Evolutionary conservation across 2,888 invertebrate species (phyloP).

Genomic region (Onthophagus sagittarius): DNA sequence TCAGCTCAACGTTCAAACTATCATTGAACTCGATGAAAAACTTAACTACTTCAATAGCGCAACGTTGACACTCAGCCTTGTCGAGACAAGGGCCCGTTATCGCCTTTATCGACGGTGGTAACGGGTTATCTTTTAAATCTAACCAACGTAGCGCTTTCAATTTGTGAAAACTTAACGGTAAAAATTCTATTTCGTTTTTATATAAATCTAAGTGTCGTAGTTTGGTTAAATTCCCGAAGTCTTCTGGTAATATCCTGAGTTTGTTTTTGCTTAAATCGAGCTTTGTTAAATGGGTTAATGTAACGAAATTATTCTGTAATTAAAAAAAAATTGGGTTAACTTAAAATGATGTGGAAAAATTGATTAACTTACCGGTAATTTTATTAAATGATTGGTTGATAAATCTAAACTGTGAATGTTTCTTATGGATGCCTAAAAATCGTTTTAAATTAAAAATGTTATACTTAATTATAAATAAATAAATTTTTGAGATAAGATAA

Average conservation of each 20-base stretch:
- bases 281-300: slow-evolving; percentile 61
- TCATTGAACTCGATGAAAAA: slow-evolving; percentile 50
- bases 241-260: slow-evolving; percentile 65
- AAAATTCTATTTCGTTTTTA: slow-evolving; percentile 60
- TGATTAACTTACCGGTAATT: slow-evolving; percentile 59
- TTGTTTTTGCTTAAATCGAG: slow-evolving; percentile 76
- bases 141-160: slow-evolving; percentile 68
- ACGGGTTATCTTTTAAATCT: slow-evolving; percentile 76
- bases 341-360: background rate
- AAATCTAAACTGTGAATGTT: slow-evolving; percentile 66
- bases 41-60: slow-evolving; percentile 64
- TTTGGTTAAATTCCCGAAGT: slow-evolving; percentile 67
- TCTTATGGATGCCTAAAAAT: slow-evolving; percentile 59
- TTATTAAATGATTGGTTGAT: slow-evolving; percentile 63
- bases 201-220: slow-evolving; percentile 72
- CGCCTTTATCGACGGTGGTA: slow-evolving; percentile 61
- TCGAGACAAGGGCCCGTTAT: slow-evolving; percentile 73
- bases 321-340: background rate
- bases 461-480: slow-evolving; percentile 17
- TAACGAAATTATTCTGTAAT: slow-evolving; percentile 55
- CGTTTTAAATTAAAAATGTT: slow-evolving; percentile 1
- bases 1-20: slow-evolving; percentile 48
- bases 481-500: slow-evolving; percentile 8
- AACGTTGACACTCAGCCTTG: slow-evolving; percentile 64
- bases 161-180: slow-evolving; percentile 68